phyloP scores from a whole-genome alignment of 2,113 vertebrate genomes.

The Forbesichthys papilliferus region DNA sequence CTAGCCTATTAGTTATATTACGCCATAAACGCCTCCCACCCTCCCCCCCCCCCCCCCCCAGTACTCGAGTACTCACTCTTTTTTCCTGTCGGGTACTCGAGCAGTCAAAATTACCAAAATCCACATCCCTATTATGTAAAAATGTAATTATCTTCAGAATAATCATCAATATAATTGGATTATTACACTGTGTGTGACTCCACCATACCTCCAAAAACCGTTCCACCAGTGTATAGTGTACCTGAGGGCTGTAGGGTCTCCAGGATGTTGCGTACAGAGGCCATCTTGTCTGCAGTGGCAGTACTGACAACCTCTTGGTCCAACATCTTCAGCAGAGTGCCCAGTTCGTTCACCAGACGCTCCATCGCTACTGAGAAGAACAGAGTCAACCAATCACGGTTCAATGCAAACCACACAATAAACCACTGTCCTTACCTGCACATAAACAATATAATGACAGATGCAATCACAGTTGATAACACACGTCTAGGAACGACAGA shows the following conservation, averaged over 20 bases:
- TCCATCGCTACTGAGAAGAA: constrained; percentile 79
- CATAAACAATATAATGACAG: too few relatives aligned
- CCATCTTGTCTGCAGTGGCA: constrained; percentile 89
- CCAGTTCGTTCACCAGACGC: constrained; percentile 89
- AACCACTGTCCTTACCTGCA: background rate
- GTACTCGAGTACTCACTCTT: too few relatives aligned
- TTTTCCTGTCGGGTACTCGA: too few relatives aligned
- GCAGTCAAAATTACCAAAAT: too few relatives aligned
- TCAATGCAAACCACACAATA: background rate
- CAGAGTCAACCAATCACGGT: background rate
- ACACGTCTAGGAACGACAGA: background rate
- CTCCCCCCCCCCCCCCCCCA: too few relatives aligned
- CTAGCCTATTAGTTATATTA: too few relatives aligned
- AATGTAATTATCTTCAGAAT: too few relatives aligned
- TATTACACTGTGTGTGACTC: too few relatives aligned
- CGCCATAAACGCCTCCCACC: too few relatives aligned
- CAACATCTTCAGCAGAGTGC: constrained; percentile 87
- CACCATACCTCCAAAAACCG: background rate
- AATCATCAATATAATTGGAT: too few relatives aligned
- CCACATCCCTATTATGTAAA: too few relatives aligned
- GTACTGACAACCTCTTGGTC: constrained; percentile 91
- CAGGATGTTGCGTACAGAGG: constrained; percentile 85
- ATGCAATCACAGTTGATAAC: too few relatives aligned
- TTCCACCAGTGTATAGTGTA: constrained; percentile 41
- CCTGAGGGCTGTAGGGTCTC: constrained; percentile 88